Percentiles rank a stretch among this genome's conserved stretches.
Evolutionary conservation across 2,113 vertebrate species (phyloP).

Genomic region (Perca schrenkii): DNA sequence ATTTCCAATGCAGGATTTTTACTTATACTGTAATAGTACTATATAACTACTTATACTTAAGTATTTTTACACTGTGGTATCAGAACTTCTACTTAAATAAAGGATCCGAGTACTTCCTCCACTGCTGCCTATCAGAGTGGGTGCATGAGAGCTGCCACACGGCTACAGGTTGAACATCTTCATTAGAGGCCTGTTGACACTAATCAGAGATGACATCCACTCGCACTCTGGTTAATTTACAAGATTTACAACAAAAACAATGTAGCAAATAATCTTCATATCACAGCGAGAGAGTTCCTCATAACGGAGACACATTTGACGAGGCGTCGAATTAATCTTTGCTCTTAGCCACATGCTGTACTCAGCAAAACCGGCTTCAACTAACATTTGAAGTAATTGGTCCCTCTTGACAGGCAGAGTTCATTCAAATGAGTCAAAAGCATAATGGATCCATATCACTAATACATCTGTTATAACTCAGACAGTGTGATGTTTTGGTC

Average conservation of each 20-base stretch:
- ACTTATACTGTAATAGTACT: too few relatives aligned
- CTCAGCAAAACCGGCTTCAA: slow-evolving; percentile 40
- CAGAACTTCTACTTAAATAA: too few relatives aligned
- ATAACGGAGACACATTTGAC: slow-evolving; percentile 52
- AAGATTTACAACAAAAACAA: slow-evolving; percentile 76
- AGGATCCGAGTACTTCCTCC: neutral
- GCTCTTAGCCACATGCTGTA: slow-evolving; percentile 34
- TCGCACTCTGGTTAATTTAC: slow-evolving; percentile 68
- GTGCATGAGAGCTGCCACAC: slow-evolving; percentile 31
- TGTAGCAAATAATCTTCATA: slow-evolving; percentile 61
- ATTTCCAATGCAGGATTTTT: neutral
- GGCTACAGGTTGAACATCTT: slow-evolving; percentile 69
- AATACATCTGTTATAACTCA: slow-evolving; percentile 7
- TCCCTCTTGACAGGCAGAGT: slow-evolving; percentile 23
- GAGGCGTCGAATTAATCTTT: slow-evolving; percentile 45
- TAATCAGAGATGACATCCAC: slow-evolving; percentile 68
- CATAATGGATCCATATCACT: slow-evolving; percentile 20
- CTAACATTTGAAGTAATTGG: slow-evolving; percentile 19
- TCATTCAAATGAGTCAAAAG: slow-evolving; percentile 34
- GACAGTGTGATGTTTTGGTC: neutral
- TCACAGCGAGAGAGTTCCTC: slow-evolving; percentile 38
- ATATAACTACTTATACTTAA: too few relatives aligned
- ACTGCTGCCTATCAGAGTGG: slow-evolving; percentile 10
- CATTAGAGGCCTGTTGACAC: slow-evolving; percentile 68
- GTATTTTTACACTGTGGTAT: too few relatives aligned